Evolutionary conservation across 2,797 vertebrate species (phyloP).

Genomic region (Hapalemur alaotrensis): DNA sequence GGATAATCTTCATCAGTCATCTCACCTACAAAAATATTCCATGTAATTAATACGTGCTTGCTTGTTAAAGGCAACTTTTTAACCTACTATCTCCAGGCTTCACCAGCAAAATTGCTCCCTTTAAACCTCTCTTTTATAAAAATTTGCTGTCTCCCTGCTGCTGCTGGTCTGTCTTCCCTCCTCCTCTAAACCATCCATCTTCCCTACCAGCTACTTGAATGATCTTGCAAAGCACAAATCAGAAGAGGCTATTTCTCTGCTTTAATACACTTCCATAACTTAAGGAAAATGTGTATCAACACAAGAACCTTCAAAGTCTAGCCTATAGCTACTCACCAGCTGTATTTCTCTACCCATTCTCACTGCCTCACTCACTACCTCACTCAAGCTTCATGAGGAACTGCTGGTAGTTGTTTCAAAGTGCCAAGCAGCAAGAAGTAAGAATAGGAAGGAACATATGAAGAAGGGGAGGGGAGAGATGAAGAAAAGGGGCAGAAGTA

Average conservation of each 20-base stretch:
- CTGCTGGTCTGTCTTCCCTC: background rate
- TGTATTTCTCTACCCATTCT: background rate
- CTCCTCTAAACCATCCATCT: background rate
- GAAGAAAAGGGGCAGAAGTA: background rate
- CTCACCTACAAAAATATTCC: background rate
- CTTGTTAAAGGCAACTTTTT: slow-evolving; percentile 34
- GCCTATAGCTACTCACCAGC: background rate
- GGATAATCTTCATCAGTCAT: slow-evolving; percentile 1
- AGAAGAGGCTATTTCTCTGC: background rate
- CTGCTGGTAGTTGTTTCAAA: background rate
- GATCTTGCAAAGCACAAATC: background rate
- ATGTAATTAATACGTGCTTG: background rate
- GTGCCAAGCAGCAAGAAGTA: background rate
- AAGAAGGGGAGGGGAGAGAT: background rate
- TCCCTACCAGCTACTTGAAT: background rate
- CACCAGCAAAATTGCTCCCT: background rate
- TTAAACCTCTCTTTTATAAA: slow-evolving; percentile 18
- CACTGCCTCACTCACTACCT: background rate
- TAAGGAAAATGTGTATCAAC: background rate
- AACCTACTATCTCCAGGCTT: background rate
- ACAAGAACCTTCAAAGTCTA: background rate
- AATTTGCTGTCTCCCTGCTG: background rate
- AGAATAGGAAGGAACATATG: background rate
- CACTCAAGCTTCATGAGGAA: background rate
- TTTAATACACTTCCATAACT: background rate